phyloP scores from a whole-genome alignment of 2,888 invertebrate species.

The Eurois occulta region DNA sequence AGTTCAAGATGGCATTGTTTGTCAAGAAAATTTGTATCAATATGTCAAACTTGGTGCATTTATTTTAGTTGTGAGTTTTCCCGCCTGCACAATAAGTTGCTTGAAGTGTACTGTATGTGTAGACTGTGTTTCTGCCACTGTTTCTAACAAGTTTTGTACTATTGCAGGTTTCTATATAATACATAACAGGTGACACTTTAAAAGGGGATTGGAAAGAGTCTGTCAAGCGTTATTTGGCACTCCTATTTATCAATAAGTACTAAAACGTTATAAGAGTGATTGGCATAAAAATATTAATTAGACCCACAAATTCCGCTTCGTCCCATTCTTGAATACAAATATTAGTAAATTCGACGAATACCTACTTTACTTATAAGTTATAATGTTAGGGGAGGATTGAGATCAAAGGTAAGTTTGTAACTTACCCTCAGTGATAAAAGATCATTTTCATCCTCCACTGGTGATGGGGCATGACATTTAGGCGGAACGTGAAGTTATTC shows the following conservation, averaged over 20 bases:
- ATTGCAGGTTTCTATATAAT: slow-evolving; percentile 47
- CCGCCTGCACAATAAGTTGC: not conserved
- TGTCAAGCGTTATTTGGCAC: slow-evolving; percentile 65
- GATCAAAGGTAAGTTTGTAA: slow-evolving; percentile 42
- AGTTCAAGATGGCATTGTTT: not conserved
- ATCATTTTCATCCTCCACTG: slow-evolving; percentile 46
- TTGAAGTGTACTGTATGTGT: not conserved
- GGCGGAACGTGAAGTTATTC: slow-evolving; percentile 56
- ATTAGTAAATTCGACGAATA: slow-evolving; percentile 49
- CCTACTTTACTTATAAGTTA: slow-evolving; percentile 40
- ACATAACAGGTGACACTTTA: slow-evolving; percentile 27
- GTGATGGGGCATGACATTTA: slow-evolving; percentile 46
- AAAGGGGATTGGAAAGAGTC: slow-evolving; percentile 38
- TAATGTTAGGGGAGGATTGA: slow-evolving; percentile 31
- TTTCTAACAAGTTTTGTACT: slow-evolving; percentile 54
- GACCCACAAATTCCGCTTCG: slow-evolving; percentile 14
- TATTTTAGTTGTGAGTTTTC: not conserved
- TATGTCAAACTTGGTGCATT: not conserved
- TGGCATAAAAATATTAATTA: slow-evolving; percentile 31
- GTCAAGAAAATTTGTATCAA: not conserved
- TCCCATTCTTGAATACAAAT: slow-evolving; percentile 41
- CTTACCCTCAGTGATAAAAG: slow-evolving; percentile 14
- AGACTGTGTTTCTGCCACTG: slow-evolving; percentile 4
- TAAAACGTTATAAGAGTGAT: slow-evolving; percentile 20
- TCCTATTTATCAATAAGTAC: slow-evolving; percentile 31